Percentiles rank a stretch among this genome's conserved stretches.
Conservation (phyloP, 2,888 invertebrate genomes). For the Drosophila borborema region DNA sequence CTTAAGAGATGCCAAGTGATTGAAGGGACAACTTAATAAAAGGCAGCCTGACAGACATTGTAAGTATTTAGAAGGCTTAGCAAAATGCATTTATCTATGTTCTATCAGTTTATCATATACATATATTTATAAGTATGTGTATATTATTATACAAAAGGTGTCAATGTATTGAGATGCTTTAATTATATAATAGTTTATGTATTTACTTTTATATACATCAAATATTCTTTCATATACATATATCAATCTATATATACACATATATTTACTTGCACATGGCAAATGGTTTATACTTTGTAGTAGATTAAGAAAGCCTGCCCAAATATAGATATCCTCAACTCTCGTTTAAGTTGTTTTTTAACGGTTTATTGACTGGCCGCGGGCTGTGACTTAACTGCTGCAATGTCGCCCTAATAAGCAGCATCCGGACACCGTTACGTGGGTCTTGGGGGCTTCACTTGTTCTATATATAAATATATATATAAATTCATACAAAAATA, state of each 20-base stretch:
- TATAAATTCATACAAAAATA: slow-evolving; percentile 1
- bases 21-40: no score
- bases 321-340: slow-evolving; percentile 32
- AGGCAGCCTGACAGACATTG: no score
- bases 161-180: background rate
- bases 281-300: background rate
- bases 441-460: slow-evolving; percentile 12
- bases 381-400: slow-evolving; percentile 75
- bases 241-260: background rate
- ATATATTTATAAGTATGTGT: no score
- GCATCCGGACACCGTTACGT: slow-evolving; percentile 48
- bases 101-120: no score
- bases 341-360: slow-evolving; percentile 69
- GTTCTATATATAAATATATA: slow-evolving; percentile 12
- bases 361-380: slow-evolving; percentile 82
- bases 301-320: slow-evolving; percentile 25
- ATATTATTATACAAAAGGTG: background rate
- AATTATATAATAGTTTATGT: background rate
- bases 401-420: slow-evolving; percentile 73
- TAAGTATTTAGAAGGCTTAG: no score
- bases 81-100: no score
- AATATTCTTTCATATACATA: background rate
- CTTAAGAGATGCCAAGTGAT: no score
- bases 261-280: background rate
- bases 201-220: background rate